A percentile compares a stretch with the other conserved stretches of the same genome.
phyloP scores from a whole-genome alignment of 2,888 invertebrate species.

The Ctena decussata region DNA sequence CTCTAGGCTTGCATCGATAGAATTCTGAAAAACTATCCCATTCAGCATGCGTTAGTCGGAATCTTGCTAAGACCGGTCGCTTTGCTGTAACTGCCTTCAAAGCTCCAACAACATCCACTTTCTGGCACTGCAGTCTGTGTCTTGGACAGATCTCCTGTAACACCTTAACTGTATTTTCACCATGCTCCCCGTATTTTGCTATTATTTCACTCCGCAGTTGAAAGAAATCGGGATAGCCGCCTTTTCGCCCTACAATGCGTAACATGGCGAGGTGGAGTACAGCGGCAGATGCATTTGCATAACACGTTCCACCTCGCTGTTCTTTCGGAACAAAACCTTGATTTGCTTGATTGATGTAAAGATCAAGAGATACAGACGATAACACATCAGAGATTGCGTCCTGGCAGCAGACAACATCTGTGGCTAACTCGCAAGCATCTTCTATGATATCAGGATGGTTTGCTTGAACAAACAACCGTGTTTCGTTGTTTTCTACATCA shows the following conservation, averaged over 20 bases:
- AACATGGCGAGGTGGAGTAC: constrained; percentile 29
- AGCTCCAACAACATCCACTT: constrained; percentile 10
- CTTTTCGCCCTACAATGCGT: constrained; percentile 27
- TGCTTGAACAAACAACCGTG: constrained; percentile 34
- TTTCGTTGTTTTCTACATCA: constrained; percentile 38
- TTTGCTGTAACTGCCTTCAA: constrained; percentile 35
- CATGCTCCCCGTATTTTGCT: constrained; percentile 3
- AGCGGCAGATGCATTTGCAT: constrained; percentile 40
- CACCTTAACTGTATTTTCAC: constrained; percentile 22
- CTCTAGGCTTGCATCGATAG: constrained; percentile 9
- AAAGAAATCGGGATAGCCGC: constrained; percentile 21
- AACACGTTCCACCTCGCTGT: constrained; percentile 14
- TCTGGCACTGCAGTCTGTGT: constrained; percentile 26
- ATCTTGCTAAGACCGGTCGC: constrained; percentile 33
- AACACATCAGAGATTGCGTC: constrained; percentile 31
- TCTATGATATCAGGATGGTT: constrained; percentile 42
- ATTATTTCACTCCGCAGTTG: constrained; percentile 33
- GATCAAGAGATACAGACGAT: constrained; percentile 19
- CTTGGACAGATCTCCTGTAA: constrained; percentile 20
- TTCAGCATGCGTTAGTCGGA: constrained; percentile 4
- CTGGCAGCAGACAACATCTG: constrained; percentile 27
- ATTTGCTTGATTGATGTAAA: constrained; percentile 37
- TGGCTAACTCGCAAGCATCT: constrained; percentile 26
- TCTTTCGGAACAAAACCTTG: neutral
- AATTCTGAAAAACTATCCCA: constrained; percentile 23